Evolutionary conservation across 2,113 vertebrate genomes (phyloP), one percentile per base, ranked within the genome.

Genomic region (Pituophis catenifer): DNA sequence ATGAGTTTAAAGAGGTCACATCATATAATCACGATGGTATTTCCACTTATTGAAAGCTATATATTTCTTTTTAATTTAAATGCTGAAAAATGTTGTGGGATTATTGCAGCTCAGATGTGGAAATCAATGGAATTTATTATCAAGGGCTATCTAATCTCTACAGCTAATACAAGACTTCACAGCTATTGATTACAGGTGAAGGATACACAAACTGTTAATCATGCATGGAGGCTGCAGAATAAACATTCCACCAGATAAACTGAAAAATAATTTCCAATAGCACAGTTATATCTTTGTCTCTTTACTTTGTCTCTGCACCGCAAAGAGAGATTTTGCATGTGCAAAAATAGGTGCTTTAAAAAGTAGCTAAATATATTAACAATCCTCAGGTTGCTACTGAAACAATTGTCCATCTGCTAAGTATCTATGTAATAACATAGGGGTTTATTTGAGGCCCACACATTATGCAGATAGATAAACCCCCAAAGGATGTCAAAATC

Each of bases 81-180:
- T 96, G 96, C 94, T 85, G 92, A 94, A 97, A 97, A 95, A 96
- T 96, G 94, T 89, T 97, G 95, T 97, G 96, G 86, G 94, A 96
- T 96, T 98, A 98, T 96, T 97, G 94, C 95, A 97, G 95, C 96
- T 97, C 97, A 98, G 94, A 95, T 96, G 94, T 95, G 94, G 53
- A 96, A 98, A 98, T 99, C 98, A 94, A 98, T 98, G 93, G 96
- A 98, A 98, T 98, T 98, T 98, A 98, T 98, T 98, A 98, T 97
- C 96, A 97, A 94, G 96, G 92, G 94, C 97, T 97, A 92, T 97
- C 96, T 98, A 98, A 98, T 98, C 97, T 98, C 96, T 96, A 97
- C 97, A 97, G 94, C 96, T 97, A 98, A 98, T 98, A 97, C 92
- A 96, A 97, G 96, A 96, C 95, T 97, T 98, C 92, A 93, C 95